Evolutionary conservation across 2,797 vertebrate genomes (phyloP).

Genomic region (Hydrophis major): DNA sequence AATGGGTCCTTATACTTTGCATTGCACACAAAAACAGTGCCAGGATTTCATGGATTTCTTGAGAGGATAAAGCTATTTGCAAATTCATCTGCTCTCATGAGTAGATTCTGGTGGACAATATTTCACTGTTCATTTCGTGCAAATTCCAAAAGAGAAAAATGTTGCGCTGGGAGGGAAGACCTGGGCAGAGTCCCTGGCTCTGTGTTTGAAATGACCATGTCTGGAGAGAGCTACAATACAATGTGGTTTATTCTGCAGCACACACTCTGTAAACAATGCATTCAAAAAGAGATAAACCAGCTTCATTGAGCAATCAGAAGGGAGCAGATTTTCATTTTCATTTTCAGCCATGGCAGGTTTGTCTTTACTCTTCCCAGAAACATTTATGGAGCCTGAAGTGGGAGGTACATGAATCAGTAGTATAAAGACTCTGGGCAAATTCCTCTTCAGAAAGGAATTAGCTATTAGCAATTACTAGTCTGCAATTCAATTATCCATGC

Average conservation of each 20-base stretch:
- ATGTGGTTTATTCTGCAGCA: not conserved
- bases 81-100: not conserved
- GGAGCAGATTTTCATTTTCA: not conserved
- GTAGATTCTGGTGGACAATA: not conserved
- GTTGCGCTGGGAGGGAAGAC: not conserved
- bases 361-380: not conserved
- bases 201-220: not conserved
- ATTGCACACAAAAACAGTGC: not conserved
- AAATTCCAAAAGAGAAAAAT: not conserved
- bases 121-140: not conserved
- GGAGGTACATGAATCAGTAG: not conserved
- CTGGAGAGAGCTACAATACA: not conserved
- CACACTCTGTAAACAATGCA: not conserved
- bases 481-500: not conserved
- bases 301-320: fast-evolving
- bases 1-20: not conserved
- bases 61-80: not conserved
- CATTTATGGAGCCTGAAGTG: not conserved
- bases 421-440: not conserved
- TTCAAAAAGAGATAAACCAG: not conserved
- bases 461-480: not conserved
- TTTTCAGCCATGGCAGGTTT: not conserved
- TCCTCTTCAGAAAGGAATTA: not conserved
- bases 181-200: not conserved
- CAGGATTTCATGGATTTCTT: not conserved